Conservation (phyloP, 2,888 invertebrate species). For the Metalampra italica region DNA sequence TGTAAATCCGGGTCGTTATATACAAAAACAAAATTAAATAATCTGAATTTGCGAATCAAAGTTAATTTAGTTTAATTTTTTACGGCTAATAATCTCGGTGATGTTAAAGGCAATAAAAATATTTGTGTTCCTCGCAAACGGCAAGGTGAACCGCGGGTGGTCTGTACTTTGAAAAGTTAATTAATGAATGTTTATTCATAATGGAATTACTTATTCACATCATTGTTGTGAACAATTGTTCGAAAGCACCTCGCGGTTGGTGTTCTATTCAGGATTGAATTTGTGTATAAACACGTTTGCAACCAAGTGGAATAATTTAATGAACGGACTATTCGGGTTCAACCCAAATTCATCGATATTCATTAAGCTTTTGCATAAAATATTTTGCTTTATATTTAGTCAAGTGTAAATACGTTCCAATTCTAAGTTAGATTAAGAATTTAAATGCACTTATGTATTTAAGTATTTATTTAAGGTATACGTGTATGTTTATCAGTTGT, state of each 20-base stretch:
- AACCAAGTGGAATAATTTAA: conserved; percentile 12
- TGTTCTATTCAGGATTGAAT: conserved; percentile 1
- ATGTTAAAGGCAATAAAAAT: neutral
- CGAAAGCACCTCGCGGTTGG: neutral
- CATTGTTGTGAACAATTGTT: neutral
- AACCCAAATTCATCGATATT: neutral
- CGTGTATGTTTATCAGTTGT: no score
- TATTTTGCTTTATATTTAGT: neutral
- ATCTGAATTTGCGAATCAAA: neutral
- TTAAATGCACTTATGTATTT: no score
- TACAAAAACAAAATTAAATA: no score
- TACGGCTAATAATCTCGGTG: neutral
- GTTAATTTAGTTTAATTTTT: neutral
- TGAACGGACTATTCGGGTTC: neutral
- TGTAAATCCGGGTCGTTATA: neutral
- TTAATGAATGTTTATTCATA: neutral
- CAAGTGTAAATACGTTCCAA: neutral
- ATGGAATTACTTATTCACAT: neutral
- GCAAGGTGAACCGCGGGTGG: neutral
- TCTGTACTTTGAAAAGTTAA: neutral
- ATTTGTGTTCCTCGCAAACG: neutral
- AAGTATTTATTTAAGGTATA: no score
- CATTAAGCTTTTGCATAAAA: neutral
- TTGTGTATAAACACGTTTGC: conserved; percentile 1
- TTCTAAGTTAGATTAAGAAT: no score